These are phyloP conservation scores for Exocentrus adspersus DNA, from an alignment of 2,888 invertebrate species.

Conservation along the genomic window DNA sequence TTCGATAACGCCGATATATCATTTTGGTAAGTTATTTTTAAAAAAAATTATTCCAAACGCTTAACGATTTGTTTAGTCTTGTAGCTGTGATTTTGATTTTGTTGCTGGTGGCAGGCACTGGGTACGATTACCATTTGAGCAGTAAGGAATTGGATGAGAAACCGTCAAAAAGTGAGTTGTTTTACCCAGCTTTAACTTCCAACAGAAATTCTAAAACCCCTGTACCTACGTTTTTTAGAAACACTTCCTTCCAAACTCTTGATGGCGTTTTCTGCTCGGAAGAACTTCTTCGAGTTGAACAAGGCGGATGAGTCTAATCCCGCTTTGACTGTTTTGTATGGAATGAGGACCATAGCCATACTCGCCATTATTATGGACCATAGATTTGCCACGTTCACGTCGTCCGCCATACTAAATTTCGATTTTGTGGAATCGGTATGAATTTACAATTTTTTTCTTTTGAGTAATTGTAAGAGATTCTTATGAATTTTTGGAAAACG, in stretches of 20 bases:
- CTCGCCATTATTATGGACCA: constrained; percentile 69
- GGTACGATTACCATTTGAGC: constrained; percentile 53
- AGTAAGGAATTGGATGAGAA: constrained; percentile 48
- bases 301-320: constrained; percentile 61
- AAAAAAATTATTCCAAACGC: constrained; percentile 11
- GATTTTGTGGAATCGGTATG: constrained; percentile 67
- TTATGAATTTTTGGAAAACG: too few species aligned
- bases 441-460: too few species aligned
- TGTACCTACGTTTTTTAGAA: constrained; percentile 23
- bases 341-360: constrained; percentile 68
- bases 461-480: too few species aligned
- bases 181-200: neutral
- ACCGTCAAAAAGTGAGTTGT: constrained; percentile 51
- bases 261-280: constrained; percentile 57
- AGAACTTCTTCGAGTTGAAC: constrained; percentile 61
- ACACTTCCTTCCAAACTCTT: constrained; percentile 39
- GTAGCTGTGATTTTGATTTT: constrained; percentile 52
- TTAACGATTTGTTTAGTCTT: constrained; percentile 51
- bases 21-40: constrained; percentile 56
- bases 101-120: constrained; percentile 56
- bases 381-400: constrained; percentile 66
- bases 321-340: constrained; percentile 68
- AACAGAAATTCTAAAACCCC: too few species aligned
- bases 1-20: constrained; percentile 56
- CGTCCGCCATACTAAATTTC: constrained; percentile 69